Evolutionary conservation across 2,888 invertebrate genomes (phyloP).

Genomic region (Phalera bucephala): DNA sequence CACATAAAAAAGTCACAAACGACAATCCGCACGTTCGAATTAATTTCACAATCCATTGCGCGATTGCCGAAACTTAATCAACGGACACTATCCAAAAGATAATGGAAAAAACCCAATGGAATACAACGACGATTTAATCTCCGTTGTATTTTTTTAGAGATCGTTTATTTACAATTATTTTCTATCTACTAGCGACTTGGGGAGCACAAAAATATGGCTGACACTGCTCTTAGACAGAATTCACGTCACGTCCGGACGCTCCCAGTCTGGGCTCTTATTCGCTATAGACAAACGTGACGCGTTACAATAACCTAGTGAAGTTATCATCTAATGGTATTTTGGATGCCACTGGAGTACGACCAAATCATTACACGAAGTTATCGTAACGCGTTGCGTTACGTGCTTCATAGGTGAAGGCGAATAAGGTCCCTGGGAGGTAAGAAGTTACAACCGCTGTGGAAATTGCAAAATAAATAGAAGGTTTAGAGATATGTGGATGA

Average conservation of each 20-base stretch:
- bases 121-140: constrained; percentile 13
- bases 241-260: background rate
- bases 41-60: constrained; percentile 17
- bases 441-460: background rate
- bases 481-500: too few relatives aligned
- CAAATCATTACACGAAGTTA: too few relatives aligned
- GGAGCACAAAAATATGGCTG: background rate
- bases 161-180: constrained; percentile 27
- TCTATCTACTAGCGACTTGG: constrained; percentile 21
- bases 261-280: too few relatives aligned
- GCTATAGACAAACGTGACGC: too few relatives aligned
- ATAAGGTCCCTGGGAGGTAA: too few relatives aligned
- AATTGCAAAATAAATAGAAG: constrained; percentile 1
- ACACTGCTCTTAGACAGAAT: background rate
- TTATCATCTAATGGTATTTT: too few relatives aligned
- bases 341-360: too few relatives aligned
- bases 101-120: constrained; percentile 17
- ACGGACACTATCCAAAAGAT: constrained; percentile 3
- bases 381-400: too few relatives aligned
- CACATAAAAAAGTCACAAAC: too few relatives aligned
- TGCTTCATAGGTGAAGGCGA: too few relatives aligned
- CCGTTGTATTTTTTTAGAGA: constrained; percentile 13
- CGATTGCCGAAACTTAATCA: constrained; percentile 11
- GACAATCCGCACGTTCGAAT: too few relatives aligned
- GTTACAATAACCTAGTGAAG: too few relatives aligned